phyloP scores from a whole-genome alignment of 1,140 invertebrate genomes.

The Periplaneta americana region DNA sequence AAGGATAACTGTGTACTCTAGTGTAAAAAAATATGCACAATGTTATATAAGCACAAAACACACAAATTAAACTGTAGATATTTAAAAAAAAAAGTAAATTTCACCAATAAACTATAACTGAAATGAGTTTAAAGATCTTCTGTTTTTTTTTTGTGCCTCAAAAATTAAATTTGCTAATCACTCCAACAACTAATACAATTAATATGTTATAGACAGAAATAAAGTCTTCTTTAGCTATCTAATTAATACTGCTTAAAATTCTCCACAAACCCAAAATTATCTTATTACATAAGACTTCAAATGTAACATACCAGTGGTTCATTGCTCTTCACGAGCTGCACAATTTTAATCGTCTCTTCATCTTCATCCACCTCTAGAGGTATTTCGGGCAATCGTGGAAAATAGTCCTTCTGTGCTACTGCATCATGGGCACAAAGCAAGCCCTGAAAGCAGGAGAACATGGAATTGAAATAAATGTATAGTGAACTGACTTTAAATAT shows the following conservation, averaged over 20 bases:
- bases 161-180: too few relatives aligned
- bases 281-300: background rate
- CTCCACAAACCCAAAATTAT: background rate
- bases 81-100: background rate
- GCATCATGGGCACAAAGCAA: constrained; percentile 89
- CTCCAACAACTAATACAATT: too few relatives aligned
- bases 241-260: too few relatives aligned
- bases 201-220: too few relatives aligned
- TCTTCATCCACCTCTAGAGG: constrained; percentile 85
- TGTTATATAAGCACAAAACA: background rate
- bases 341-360: constrained; percentile 95
- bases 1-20: background rate
- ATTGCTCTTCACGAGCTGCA: constrained; percentile 93
- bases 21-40: background rate
- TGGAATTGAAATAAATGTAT: background rate
- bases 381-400: constrained; percentile 83
- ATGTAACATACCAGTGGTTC: constrained; percentile 82
- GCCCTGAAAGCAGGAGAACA: constrained; percentile 50
- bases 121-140: background rate
- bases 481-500: too few relatives aligned
- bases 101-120: background rate
- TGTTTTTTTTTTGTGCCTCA: too few relatives aligned
- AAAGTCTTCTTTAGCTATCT: too few relatives aligned
- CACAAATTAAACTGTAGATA: background rate
- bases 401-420: constrained; percentile 92